Percentiles rank a stretch among this genome's conserved stretches.
phyloP scores from a whole-genome alignment of 1,140 invertebrate genomes.

The Drosophila takahashii region DNA sequence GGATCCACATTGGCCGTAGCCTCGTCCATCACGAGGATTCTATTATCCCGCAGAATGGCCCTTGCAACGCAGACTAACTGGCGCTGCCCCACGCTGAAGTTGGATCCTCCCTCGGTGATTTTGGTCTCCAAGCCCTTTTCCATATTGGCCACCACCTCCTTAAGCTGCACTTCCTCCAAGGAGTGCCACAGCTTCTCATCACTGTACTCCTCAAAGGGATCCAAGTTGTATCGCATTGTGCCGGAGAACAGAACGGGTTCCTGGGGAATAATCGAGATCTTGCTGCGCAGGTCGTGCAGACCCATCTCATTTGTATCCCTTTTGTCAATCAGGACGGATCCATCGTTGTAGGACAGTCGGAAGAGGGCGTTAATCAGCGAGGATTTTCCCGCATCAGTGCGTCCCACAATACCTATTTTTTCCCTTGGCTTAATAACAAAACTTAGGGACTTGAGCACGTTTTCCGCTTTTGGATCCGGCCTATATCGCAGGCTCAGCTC shows the following conservation, averaged over 20 bases:
- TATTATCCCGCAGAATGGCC: conserved; percentile 91
- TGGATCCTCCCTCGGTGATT: conserved; percentile 90
- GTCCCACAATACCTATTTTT: conserved; percentile 91
- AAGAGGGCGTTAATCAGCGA: conserved; percentile 93
- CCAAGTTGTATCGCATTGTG: conserved; percentile 92
- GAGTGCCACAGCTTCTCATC: conserved; percentile 93
- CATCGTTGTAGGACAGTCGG: conserved; percentile 89
- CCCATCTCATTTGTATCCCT: conserved; percentile 87
- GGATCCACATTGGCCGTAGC: conserved; percentile 91
- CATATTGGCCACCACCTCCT: conserved; percentile 88
- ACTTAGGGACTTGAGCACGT: conserved; percentile 87
- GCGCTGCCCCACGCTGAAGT: conserved; percentile 93
- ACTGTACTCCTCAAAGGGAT: conserved; percentile 91
- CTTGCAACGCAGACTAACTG: conserved; percentile 92
- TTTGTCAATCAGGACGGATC: conserved; percentile 90
- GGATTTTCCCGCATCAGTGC: conserved; percentile 96
- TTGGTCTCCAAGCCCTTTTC: conserved; percentile 89
- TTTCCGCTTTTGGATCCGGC: conserved; percentile 86
- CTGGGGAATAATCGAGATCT: conserved; percentile 95
- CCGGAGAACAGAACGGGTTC: conserved; percentile 94
- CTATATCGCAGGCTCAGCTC: conserved; percentile 89
- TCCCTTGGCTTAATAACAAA: conserved; percentile 87
- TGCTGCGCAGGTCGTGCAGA: conserved; percentile 89
- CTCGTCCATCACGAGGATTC: conserved; percentile 90
- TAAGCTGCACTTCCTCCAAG: conserved; percentile 90